Base-by-base conservation (phyloP, 2,113 vertebrate genomes). In the Harpagus bidentatus region DNA sequence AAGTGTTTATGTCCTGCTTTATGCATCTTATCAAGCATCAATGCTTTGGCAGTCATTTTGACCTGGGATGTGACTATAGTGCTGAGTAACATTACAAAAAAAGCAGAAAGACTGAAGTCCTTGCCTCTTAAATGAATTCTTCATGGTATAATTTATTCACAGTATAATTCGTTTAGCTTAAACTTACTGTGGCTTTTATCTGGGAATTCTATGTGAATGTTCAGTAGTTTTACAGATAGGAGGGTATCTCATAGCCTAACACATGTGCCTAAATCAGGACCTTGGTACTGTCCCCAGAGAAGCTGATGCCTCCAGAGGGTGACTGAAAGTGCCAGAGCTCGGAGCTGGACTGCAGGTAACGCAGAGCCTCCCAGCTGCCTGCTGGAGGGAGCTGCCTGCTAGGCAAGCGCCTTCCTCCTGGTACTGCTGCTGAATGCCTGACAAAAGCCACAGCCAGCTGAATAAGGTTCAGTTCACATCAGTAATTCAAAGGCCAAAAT, bases 361-460 rank as follows among this genome's bases (percentile, higher is more conserved):
- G 10, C 31, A 43, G 61, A 86, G 23, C 19, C 34, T 70, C n/a
- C 48, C 56, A 52, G 66, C 16, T 72, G 66, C 36, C 48, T 69
- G 72, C 66, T 40, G 56, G 56, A 50, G 21, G 22, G 78, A 82
- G 36, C 36, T 36, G 16, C 50, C 67, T 56, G 80, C 32, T 15
- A 55, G 42, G 22, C 3, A 4, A 45, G 23, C 2, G 3, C 50
- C 36, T 38, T 90, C 48, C 36, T 77, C 31, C 28, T 0, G 0
- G 31, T n/a, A 34, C 34, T 13, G 13, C 82, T 59, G 50, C 34
- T 40, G 31, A 42, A 34, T 22, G n/a, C 34, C 76, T 18, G 23
- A 53, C 23, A 82, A 86, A 82, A 82, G 48, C 26, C 38, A 47
- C 2, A 3, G 55, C 16, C 3, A 4, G 42, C 42, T 28, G 6